These are phyloP conservation scores for Chironex yamaguchii DNA, from an alignment of 30 jellyfish, hydroid and myxozoan species.

Conservation along the genomic window DNA sequence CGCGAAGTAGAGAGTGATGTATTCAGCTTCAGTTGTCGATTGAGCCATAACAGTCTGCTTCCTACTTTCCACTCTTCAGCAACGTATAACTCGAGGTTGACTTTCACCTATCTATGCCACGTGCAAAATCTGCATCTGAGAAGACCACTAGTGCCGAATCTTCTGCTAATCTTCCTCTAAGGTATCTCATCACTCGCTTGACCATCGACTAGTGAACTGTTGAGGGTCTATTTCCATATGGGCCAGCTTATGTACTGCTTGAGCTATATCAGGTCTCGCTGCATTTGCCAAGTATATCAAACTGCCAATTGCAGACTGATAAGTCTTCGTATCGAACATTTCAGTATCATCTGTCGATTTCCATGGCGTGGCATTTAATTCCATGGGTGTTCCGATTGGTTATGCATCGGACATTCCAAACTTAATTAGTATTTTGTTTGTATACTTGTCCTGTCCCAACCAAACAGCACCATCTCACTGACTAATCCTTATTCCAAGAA, in stretches of 20 bases:
- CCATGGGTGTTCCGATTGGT: conserved; percentile 19
- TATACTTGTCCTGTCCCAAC: neutral
- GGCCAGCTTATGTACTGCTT: conserved; percentile 1
- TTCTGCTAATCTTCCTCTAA: conserved; percentile 1
- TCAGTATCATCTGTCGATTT: conserved; percentile 14
- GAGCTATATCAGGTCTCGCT: conserved; percentile 6
- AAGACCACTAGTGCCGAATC: too few species aligned
- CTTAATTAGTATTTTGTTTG: neutral
- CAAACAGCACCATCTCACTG: conserved; percentile 9
- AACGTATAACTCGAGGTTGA: neutral
- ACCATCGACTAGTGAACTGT: conserved; percentile 9
- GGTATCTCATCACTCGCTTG: neutral
- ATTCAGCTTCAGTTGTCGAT: conserved; percentile 28
- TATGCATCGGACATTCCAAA: neutral
- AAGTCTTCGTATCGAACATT: neutral
- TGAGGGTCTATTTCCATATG: neutral
- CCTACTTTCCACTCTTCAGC: conserved; percentile 9
- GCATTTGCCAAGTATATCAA: conserved; percentile 15
- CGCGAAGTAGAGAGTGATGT: conserved; percentile 4
- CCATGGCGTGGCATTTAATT: neutral
- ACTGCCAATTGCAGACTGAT: conserved; percentile 34
- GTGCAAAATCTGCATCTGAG: conserved; percentile 14
- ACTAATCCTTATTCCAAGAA: conserved; percentile 46
- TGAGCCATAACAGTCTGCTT: conserved; percentile 10
- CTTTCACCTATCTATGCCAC: neutral